Evolutionary conservation across 1,140 invertebrate genomes (phyloP), one percentile per base, ranked within the genome.

Genomic region (Zaprionus camerounensis): DNA sequence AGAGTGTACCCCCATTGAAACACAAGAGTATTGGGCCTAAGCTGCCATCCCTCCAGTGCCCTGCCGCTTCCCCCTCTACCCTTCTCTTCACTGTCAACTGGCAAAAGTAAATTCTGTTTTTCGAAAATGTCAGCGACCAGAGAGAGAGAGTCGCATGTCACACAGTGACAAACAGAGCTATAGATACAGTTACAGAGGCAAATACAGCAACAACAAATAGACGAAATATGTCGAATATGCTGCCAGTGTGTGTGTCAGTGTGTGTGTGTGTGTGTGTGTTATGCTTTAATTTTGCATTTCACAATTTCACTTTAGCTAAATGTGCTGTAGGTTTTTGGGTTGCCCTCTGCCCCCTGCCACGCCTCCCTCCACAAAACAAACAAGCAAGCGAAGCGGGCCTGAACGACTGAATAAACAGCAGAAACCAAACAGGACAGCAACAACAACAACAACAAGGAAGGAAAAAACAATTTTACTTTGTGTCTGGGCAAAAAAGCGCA

Each of bases 351-450:
- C 13, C 15, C n/a, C 65, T 28, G 24, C 44, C 28, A 38, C 65
- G 65, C 51, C 46, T 44, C 51, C 73, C 65, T 41, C 13, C 20
- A 20, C 31, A 72, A 55, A 79, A 63, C 63, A 79, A 84, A 83
- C 63, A 83, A 65, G 20, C 31, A 77, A 73, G 55, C 55, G 58
- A 79, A 84, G 68, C 58, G 69, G 61, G 57, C 68, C 55, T 51
- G 76, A 82, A 55, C 84, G 85, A 81, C 81, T 90, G 81, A 88
- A 88, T 81, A 90, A 90, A 85, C 85, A 88, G 72, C 53, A 68
- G 62, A 70, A 73, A 79, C 71, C 71, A 90, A 84, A 80, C 84
- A 81, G 38, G 69, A 88, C 71, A 58, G 56, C 12, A 73, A n/a
- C 28, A 6, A 55, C 20, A 44, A 65, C 38, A 69, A 15, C 34